Base-by-base conservation (phyloP, 2,888 invertebrate species). In the Diarsia mendica region DNA sequence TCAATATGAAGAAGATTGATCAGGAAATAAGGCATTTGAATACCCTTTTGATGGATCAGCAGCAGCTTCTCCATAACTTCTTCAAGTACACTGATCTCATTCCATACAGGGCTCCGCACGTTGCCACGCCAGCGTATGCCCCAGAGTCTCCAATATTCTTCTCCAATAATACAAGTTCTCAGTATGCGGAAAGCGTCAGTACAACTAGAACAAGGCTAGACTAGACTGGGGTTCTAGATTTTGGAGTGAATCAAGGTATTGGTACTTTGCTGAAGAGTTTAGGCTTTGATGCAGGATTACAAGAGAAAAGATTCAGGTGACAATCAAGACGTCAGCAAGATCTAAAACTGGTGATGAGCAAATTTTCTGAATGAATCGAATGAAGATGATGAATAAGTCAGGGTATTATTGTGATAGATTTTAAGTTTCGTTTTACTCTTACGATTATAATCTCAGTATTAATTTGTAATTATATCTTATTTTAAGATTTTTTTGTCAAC, bases 1-100 rank as follows among this genome's bases (percentile, higher is more conserved):
- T 98, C 86, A 97, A 98, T 89, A 97, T 98, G 82, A 98, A 98
- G 90, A 97, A 97, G 82, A 96, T 98, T 78, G 97, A 97, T 51
- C 97, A 97, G 89, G 98, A 98, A 91, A 97, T 98, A 89, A 97
- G 97, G 83, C 98, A 98, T 90, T 92, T 98, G 85, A 97, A 98
- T 88, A 96, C 93, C 0, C 81, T 96, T 72, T 75, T 96, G 53
- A 90, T 95, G 88, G 95, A 94, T 55, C 96, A 96, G 78, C 96
- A 96, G 72, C 91, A 90, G 67, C 85, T 96, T 74, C 76, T 96
- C 63, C 95, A 95, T 71, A 94, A 90, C 73, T 87, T 96, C 74
- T 88, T 96, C 23, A 95, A 95, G 75, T 88, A 86, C 28, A 87
- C 89, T 3, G 93, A 93, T 55, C 69, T 91, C 9, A 74, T 89